Percentiles rank a stretch among this genome's conserved stretches.
phyloP scores from a whole-genome alignment of 2,888 invertebrate species.

The Acanthosoma haemorrhoidale region DNA sequence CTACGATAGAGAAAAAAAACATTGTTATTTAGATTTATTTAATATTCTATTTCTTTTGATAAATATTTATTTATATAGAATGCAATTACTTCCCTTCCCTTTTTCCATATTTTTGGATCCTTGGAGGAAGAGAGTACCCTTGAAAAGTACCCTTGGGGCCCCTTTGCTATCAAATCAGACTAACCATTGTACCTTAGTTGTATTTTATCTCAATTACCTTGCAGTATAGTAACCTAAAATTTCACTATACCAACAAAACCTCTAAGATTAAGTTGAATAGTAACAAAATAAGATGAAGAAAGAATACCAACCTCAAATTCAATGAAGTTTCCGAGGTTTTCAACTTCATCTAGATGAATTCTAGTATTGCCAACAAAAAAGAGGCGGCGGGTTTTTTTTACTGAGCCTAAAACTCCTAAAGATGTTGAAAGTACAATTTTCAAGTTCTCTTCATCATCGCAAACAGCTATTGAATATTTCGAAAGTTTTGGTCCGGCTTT shows the following conservation, averaged over 20 bases:
- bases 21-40: no score
- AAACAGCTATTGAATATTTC: conserved; percentile 59
- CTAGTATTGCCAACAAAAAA: conserved; percentile 77
- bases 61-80: no score
- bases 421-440: conserved; percentile 53
- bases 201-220: no score
- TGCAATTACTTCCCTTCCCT: no score
- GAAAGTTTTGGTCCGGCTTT: conserved; percentile 72
- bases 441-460: conserved; percentile 50
- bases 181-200: no score
- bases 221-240: background rate
- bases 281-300: background rate
- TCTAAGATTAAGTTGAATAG: background rate
- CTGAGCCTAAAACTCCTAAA: conserved; percentile 65
- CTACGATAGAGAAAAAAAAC: conserved; percentile 48
- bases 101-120: no score
- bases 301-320: conserved; percentile 66
- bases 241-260: background rate
- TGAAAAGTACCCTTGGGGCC: no score
- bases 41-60: no score
- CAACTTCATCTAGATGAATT: conserved; percentile 81
- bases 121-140: no score
- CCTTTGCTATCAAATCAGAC: no score
- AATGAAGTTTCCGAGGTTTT: conserved; percentile 71
- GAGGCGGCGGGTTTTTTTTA: conserved; percentile 70